Evolutionary conservation across 2,888 invertebrate genomes (phyloP).

Genomic region (Orthosia gothica): DNA sequence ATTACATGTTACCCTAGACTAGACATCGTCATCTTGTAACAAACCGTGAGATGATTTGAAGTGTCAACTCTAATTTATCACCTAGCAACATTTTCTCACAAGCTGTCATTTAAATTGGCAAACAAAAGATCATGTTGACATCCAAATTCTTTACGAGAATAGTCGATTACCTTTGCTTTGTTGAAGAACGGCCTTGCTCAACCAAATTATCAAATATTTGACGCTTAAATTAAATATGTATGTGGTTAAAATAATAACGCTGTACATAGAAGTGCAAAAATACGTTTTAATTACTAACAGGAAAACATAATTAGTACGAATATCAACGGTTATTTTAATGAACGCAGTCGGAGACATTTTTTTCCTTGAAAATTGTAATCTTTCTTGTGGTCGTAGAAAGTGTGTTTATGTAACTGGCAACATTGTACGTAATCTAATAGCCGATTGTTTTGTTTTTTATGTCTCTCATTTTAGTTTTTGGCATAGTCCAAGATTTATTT

Average conservation of each 20-base stretch:
- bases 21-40: neutral
- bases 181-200: constrained; percentile 14
- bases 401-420: constrained; percentile 43
- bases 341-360: constrained; percentile 39
- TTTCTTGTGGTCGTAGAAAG: constrained; percentile 40
- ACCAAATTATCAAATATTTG: constrained; percentile 37
- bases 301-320: constrained; percentile 54
- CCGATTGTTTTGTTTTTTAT: constrained; percentile 41
- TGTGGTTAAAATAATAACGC: constrained; percentile 16
- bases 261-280: constrained; percentile 32
- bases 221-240: constrained; percentile 8
- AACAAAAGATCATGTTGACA: constrained; percentile 30
- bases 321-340: constrained; percentile 39
- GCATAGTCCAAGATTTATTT: constrained; percentile 34
- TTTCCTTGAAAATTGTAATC: constrained; percentile 47
- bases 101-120: constrained; percentile 43
- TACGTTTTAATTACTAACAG: constrained; percentile 50
- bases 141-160: constrained; percentile 24
- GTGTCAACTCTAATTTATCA: constrained; percentile 57
- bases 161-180: neutral
- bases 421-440: constrained; percentile 40
- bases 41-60: constrained; percentile 22
- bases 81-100: constrained; percentile 18
- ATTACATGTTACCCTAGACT: neutral
- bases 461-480: constrained; percentile 30